These are phyloP conservation scores for Sclerurus mexicanus DNA, from an alignment of 2,113 vertebrate species.

Conservation along the genomic window DNA sequence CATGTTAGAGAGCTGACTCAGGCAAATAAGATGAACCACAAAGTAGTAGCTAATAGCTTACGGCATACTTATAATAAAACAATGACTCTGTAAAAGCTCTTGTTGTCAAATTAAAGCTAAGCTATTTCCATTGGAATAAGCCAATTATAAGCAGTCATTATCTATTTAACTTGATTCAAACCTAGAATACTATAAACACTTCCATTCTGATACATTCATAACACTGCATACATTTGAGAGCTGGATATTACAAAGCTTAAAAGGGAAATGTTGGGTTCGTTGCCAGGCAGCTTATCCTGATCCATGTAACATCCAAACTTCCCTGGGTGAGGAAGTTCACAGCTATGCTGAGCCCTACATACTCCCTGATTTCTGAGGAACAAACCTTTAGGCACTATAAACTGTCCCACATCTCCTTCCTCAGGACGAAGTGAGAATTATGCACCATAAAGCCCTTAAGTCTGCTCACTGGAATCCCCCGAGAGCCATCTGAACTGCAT, in stretches of 20 bases:
- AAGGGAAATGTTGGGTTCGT: neutral
- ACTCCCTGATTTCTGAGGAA: neutral
- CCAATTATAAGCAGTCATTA: slow-evolving; percentile 68
- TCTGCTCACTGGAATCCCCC: neutral
- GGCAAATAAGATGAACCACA: slow-evolving; percentile 55
- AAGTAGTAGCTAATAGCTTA: slow-evolving; percentile 50
- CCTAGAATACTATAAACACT: neutral
- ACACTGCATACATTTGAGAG: neutral
- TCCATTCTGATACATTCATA: neutral
- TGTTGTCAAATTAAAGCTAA: slow-evolving; percentile 65
- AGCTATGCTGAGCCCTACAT: fast-evolving
- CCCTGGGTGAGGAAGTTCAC: neutral
- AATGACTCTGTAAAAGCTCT: slow-evolving; percentile 52
- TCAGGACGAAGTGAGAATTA: neutral
- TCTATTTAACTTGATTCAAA: slow-evolving; percentile 60
- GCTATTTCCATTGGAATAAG: slow-evolving; percentile 68
- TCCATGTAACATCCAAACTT: fast-evolving
- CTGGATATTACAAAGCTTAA: neutral
- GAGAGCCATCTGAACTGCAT: neutral
- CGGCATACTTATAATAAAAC: slow-evolving; percentile 36
- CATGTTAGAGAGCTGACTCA: slow-evolving; percentile 65
- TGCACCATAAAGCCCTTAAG: fast-evolving
- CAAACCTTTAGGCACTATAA: neutral
- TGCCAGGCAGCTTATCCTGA: neutral
- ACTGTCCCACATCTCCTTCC: neutral